These are phyloP conservation scores for Protobothrops flavoviridis DNA, from an alignment of 2,113 vertebrate genomes.

Conservation along the genomic window DNA sequence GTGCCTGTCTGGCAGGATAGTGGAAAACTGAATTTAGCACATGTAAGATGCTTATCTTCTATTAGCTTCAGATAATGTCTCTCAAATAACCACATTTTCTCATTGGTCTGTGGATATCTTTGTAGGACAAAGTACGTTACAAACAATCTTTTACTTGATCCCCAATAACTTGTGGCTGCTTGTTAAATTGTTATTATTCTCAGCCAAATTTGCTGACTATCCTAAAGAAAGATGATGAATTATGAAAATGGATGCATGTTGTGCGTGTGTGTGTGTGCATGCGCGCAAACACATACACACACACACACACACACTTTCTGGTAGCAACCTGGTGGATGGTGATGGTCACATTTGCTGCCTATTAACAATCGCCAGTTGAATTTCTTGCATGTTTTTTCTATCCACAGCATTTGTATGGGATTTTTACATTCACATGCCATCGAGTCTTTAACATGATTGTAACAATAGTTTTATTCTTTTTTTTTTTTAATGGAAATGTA, in stretches of 20 bases:
- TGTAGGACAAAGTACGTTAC: background rate
- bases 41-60: constrained; percentile 30
- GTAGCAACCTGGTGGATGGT: background rate
- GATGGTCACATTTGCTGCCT: background rate
- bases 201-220: background rate
- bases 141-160: background rate
- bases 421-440: background rate
- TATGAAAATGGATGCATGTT: background rate
- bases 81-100: constrained; percentile 17
- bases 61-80: constrained; percentile 10
- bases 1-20: constrained; percentile 42
- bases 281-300: no score
- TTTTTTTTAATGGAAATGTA: background rate
- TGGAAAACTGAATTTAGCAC: constrained; percentile 34
- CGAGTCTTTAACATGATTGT: background rate
- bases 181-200: background rate
- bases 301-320: background rate
- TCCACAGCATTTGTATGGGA: background rate
- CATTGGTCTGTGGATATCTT: background rate
- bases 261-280: accelerated
- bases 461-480: background rate
- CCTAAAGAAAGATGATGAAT: background rate
- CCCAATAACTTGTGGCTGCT: background rate
- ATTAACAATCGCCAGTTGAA: background rate
- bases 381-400: background rate